These are phyloP conservation scores for Dexiosoma caninum DNA, from an alignment of 2,888 invertebrate species.

Conservation along the genomic window DNA sequence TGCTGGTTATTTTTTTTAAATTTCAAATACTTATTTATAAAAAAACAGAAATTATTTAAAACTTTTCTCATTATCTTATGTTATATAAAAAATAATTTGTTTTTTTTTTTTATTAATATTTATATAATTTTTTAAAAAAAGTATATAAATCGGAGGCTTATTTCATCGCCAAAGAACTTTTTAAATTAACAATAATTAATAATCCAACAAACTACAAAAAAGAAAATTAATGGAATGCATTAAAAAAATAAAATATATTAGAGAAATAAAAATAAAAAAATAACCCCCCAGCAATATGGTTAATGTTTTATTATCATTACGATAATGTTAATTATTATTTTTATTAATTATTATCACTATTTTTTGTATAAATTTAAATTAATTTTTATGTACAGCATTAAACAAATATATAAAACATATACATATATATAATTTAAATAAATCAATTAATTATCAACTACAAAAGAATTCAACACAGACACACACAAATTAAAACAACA, in stretches of 20 bases:
- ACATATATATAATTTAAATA: slow-evolving; percentile 58
- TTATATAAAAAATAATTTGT: slow-evolving; percentile 51
- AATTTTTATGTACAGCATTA: slow-evolving; percentile 64
- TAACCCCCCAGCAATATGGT: slow-evolving; percentile 63
- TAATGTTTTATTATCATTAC: slow-evolving; percentile 62
- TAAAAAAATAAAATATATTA: slow-evolving; percentile 32
- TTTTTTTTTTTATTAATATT: slow-evolving; percentile 64
- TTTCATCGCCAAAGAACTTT: slow-evolving; percentile 76
- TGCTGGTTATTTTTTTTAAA: slow-evolving; percentile 59
- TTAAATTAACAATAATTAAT: slow-evolving; percentile 66
- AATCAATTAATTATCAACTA: slow-evolving; percentile 61
- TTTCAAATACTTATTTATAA: slow-evolving; percentile 53
- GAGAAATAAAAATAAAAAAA: slow-evolving; percentile 51
- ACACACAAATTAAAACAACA: slow-evolving; percentile 57
- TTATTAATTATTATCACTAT: slow-evolving; percentile 42
- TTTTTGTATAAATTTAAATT: slow-evolving; percentile 59
- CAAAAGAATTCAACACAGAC: slow-evolving; percentile 60
- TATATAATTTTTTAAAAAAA: slow-evolving; percentile 64
- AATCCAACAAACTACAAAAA: slow-evolving; percentile 47
- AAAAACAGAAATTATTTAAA: slow-evolving; percentile 28
- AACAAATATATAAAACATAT: slow-evolving; percentile 49
- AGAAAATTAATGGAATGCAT: slow-evolving; percentile 38
- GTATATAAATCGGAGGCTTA: slow-evolving; percentile 77
- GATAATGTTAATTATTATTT: slow-evolving; percentile 60
- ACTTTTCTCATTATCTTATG: slow-evolving; percentile 41